Conservation (phyloP, 2,888 invertebrate species). For the Coleophora deauratella region DNA sequence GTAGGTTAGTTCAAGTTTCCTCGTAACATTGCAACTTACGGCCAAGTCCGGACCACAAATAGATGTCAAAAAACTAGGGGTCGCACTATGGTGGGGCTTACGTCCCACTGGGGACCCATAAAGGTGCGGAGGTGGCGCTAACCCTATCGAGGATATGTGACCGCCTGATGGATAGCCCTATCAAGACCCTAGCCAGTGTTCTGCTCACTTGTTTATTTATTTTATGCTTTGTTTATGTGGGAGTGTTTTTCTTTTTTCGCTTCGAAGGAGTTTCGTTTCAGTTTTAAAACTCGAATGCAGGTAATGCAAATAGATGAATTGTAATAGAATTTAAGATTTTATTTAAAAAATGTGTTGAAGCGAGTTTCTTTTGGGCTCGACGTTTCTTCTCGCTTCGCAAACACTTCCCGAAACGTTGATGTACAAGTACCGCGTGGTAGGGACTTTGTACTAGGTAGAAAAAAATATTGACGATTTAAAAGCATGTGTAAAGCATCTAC, state of each 20-base stretch:
- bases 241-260: slow-evolving; percentile 32
- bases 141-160: slow-evolving; percentile 72
- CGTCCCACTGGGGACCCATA: slow-evolving; percentile 68
- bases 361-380: too few species aligned
- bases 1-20: too few species aligned
- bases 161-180: slow-evolving; percentile 69
- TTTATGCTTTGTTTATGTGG: slow-evolving; percentile 65
- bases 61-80: slow-evolving; percentile 71
- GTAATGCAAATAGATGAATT: too few species aligned
- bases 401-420: too few species aligned
- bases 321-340: too few species aligned
- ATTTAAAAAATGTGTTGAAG: too few species aligned
- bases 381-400: too few species aligned
- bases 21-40: slow-evolving; percentile 9
- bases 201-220: slow-evolving; percentile 63
- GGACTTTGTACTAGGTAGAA: too few species aligned
- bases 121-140: slow-evolving; percentile 69
- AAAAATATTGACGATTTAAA: too few species aligned
- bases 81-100: slow-evolving; percentile 58
- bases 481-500: too few species aligned
- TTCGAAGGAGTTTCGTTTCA: background rate
- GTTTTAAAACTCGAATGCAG: too few species aligned
- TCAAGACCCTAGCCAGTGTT: slow-evolving; percentile 54
- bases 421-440: too few species aligned
- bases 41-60: slow-evolving; percentile 66